phyloP scores from a whole-genome alignment of 2,113 vertebrate genomes.

The Rhynchopsitta pachyrhyncha region DNA sequence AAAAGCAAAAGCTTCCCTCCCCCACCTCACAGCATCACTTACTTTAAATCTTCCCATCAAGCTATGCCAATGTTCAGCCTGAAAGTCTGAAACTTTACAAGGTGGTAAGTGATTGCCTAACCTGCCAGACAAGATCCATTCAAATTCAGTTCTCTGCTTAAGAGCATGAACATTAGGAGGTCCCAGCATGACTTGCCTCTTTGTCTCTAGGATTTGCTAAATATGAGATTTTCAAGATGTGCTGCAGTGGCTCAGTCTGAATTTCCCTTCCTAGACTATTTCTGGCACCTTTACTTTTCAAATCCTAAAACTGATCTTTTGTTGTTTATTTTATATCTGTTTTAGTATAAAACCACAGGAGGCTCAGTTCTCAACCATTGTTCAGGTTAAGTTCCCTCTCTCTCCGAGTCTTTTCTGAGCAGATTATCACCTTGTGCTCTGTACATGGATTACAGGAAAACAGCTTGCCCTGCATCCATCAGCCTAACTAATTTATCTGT shows the following conservation, averaged over 20 bases:
- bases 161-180: not conserved
- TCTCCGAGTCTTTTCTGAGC: not conserved
- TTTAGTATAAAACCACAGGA: not conserved
- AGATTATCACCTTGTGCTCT: not conserved
- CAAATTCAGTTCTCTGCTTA: slow-evolving; percentile 14
- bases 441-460: not conserved
- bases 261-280: not conserved
- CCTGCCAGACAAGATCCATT: slow-evolving; percentile 15
- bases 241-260: not conserved
- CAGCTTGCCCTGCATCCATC: not conserved
- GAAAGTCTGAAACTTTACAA: not conserved
- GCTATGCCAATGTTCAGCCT: not conserved
- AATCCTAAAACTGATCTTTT: not conserved
- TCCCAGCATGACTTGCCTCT: not conserved
- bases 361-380: not conserved
- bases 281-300: not conserved
- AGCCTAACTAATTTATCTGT: not conserved
- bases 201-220: not conserved
- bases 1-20: not conserved
- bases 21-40: not conserved
- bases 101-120: not conserved
- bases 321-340: not conserved
- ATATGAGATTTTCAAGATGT: not conserved
- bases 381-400: not conserved
- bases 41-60: not conserved